Percentiles rank a stretch among this genome's conserved stretches.
Conservation (phyloP, 2,113 vertebrate species). For the Phaetusa simplex region DNA sequence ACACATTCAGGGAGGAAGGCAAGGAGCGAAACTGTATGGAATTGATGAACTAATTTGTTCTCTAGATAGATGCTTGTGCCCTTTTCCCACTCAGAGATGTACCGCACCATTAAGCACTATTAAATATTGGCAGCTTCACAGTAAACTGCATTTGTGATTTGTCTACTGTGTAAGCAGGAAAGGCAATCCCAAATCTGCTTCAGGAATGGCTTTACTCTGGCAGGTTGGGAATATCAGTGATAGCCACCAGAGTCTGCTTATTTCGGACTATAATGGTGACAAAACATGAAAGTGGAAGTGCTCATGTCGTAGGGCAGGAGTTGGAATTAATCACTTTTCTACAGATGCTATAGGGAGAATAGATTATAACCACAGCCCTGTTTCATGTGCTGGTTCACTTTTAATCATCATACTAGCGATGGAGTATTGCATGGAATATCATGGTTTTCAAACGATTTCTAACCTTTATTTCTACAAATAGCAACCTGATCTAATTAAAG, state of each 20-base stretch:
- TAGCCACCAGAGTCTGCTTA: not conserved
- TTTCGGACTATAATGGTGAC: not conserved
- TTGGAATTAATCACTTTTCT: slow-evolving; percentile 1
- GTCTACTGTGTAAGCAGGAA: not conserved
- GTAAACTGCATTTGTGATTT: not conserved
- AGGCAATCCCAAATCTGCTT: not conserved
- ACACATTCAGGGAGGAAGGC: not conserved
- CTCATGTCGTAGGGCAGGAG: not conserved
- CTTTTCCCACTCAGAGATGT: not conserved
- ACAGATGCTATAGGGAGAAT: not conserved
- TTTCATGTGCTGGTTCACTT: not conserved
- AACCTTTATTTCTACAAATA: not conserved
- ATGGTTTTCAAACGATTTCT: not conserved
- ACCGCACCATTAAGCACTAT: not conserved
- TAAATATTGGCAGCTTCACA: not conserved
- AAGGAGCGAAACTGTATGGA: not conserved
- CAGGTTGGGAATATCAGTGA: not conserved
- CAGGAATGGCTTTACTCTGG: not conserved
- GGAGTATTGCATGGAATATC: not conserved
- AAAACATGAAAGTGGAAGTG: slow-evolving; percentile 19
- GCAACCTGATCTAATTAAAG: too few relatives aligned
- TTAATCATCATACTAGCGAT: not conserved
- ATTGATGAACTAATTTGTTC: not conserved
- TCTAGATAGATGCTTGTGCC: not conserved
- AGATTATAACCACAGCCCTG: not conserved